A percentile compares a stretch with the other conserved stretches of the same genome.
These are phyloP conservation scores for Columbina picui DNA, from an alignment of 2,113 vertebrate genomes.

Conservation along the genomic window DNA sequence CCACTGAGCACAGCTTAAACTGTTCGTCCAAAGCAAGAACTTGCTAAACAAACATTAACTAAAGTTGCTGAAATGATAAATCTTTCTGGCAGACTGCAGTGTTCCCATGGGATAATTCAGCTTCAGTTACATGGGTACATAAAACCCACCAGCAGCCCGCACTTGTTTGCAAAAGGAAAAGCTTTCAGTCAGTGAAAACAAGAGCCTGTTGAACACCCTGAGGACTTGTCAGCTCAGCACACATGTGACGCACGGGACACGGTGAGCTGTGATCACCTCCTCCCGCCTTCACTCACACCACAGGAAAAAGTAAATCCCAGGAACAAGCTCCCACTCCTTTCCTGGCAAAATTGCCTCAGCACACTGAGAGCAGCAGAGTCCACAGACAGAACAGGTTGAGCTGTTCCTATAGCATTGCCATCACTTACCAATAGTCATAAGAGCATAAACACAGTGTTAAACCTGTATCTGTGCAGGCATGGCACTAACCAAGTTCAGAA, in stretches of 20 bases:
- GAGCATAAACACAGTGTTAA: not conserved
- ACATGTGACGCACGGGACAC: accelerated
- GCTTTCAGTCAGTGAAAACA: conserved; percentile 6
- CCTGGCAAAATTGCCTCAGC: not conserved
- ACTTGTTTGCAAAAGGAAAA: not conserved
- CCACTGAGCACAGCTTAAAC: accelerated
- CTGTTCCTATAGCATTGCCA: not conserved
- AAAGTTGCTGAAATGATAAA: conserved; percentile 40
- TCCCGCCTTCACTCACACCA: not conserved
- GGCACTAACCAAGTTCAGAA: not conserved
- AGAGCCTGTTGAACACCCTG: not conserved
- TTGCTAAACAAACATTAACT: not conserved
- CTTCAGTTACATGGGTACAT: not conserved
- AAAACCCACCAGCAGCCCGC: not conserved
- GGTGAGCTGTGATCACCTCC: not conserved
- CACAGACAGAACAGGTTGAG: not conserved
- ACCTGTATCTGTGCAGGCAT: not conserved
- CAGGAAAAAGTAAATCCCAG: not conserved
- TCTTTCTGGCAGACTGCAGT: not conserved
- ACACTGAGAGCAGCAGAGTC: not conserved
- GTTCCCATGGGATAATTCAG: not conserved
- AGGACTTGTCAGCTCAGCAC: not conserved
- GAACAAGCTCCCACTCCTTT: not conserved
- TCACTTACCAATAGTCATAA: not conserved
- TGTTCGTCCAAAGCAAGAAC: not conserved